A percentile compares a stretch with the other conserved stretches of the same genome.
Evolutionary conservation across 2,113 vertebrate genomes (phyloP).

Genomic region (Emydocephalus ijimae): DNA sequence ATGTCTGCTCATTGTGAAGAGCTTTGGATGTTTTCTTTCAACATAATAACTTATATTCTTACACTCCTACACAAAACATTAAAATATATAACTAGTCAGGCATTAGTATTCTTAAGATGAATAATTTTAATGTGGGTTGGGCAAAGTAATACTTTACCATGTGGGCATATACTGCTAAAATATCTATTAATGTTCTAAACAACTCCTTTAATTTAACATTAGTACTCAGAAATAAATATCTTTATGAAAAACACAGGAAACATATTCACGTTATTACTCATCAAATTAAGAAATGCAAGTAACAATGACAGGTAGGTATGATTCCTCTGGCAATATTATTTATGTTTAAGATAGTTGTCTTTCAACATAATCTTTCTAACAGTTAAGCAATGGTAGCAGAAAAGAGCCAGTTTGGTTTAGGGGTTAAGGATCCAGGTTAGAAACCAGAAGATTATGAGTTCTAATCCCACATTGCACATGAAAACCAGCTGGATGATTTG

Average conservation of each 20-base stretch:
- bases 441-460: not conserved
- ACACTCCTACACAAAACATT: conserved; percentile 10
- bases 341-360: not conserved
- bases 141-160: not conserved
- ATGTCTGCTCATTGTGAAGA: conserved; percentile 16
- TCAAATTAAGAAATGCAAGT: not conserved
- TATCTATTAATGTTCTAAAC: not conserved
- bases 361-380: not conserved
- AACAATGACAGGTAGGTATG: not conserved
- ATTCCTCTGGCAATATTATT: not conserved
- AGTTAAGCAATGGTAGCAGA: not conserved
- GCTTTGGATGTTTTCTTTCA: conserved; percentile 14
- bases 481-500: not conserved
- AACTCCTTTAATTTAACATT: conserved; percentile 3
- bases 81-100: not conserved
- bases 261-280: not conserved
- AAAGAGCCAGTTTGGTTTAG: not conserved
- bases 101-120: not conserved
- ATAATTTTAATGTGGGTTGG: not conserved
- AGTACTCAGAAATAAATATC: not conserved
- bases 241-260: not conserved
- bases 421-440: not conserved
- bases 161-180: not conserved
- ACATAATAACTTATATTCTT: conserved; percentile 9
- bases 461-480: not conserved